Percentiles rank a stretch among this genome's conserved stretches.
These are phyloP conservation scores for Sinocyclocheilus anophthalmus DNA, from an alignment of 2,113 vertebrate genomes.

Conservation along the genomic window DNA sequence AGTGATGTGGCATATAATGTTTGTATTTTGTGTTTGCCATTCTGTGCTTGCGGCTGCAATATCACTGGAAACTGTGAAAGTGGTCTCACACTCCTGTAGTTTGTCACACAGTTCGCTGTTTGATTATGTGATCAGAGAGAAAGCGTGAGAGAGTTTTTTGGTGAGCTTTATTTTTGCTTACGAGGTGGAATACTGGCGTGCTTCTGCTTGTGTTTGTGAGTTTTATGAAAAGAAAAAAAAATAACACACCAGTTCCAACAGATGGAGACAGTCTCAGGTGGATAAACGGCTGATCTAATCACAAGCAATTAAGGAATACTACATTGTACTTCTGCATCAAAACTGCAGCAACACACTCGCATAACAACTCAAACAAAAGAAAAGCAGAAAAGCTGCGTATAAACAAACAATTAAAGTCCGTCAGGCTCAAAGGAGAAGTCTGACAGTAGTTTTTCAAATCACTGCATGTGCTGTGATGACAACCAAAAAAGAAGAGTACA, in stretches of 20 bases:
- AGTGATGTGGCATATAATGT: no score
- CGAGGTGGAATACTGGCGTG: background rate
- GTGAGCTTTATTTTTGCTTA: background rate
- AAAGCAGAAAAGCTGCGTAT: background rate
- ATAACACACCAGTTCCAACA: background rate
- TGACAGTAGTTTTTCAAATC: background rate
- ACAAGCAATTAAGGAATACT: conserved; percentile 24
- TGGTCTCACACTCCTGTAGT: background rate
- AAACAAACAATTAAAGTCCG: conserved; percentile 1
- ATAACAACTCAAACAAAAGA: background rate
- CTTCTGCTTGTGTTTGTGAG: background rate
- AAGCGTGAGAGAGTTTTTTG: background rate
- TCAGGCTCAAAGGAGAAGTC: background rate
- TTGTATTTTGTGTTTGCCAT: no score
- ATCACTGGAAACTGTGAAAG: background rate
- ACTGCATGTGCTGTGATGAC: background rate
- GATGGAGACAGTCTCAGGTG: conserved; percentile 41
- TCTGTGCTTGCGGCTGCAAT: background rate
- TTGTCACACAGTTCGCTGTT: background rate
- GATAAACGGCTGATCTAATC: conserved; percentile 28
- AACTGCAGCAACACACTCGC: background rate
- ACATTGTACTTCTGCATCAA: conserved; percentile 11
- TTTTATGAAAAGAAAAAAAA: background rate
- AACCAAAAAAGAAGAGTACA: background rate
- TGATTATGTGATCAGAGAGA: background rate